phyloP scores from a whole-genome alignment of 2,113 vertebrate genomes.

The Semnornis frantzii region DNA sequence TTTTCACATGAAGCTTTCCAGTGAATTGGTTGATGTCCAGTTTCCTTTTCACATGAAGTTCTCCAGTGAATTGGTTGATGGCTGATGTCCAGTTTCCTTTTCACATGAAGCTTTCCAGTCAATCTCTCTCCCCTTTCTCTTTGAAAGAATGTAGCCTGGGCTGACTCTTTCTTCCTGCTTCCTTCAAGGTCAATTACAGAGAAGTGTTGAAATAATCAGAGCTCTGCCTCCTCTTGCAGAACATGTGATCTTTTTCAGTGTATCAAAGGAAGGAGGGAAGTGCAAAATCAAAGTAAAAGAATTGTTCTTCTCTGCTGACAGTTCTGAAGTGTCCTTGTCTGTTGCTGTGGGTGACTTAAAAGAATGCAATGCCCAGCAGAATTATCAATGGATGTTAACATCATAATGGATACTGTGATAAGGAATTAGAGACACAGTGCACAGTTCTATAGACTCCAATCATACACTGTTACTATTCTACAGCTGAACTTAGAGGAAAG shows the following conservation, averaged over 20 bases:
- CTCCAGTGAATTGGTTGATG: background rate
- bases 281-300: background rate
- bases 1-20: background rate
- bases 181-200: background rate
- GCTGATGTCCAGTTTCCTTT: background rate
- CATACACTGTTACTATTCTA: background rate
- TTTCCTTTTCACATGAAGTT: background rate
- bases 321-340: background rate
- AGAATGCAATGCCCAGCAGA: background rate
- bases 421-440: background rate
- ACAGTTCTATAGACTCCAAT: background rate
- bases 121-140: background rate
- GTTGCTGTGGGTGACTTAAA: background rate
- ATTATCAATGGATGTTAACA: background rate
- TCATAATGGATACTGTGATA: background rate
- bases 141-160: background rate
- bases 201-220: background rate
- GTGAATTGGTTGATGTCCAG: slow-evolving; percentile 6
- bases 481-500: no score
- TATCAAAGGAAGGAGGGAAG: background rate
- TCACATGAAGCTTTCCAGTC: background rate
- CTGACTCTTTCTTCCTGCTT: background rate
- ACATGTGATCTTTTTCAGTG: background rate
- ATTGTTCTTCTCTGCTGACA: background rate
- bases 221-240: background rate